Evolutionary conservation across 1,140 invertebrate genomes (phyloP), one percentile per base, ranked within the genome.

Genomic region (Drosophila ogumai): DNA sequence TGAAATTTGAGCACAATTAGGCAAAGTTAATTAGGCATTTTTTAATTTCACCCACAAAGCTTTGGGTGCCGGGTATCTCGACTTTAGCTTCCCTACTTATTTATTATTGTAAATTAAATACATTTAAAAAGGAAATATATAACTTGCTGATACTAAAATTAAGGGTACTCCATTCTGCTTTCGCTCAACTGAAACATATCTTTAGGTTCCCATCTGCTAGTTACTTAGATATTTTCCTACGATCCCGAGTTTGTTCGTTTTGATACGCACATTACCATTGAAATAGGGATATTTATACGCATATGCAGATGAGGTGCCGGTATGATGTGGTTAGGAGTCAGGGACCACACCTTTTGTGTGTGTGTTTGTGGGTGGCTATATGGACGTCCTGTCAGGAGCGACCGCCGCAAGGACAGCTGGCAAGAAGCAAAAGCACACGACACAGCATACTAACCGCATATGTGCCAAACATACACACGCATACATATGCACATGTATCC

Each of bases 241-340:
- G 0, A 13, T 1, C 15, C 22, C 1, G 7, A 13, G 31, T 17
- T 9, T 22, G 13, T 60, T 15, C 9, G 19, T 52, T 60, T 36
- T 17, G 31, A 52, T 52, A 32, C 44, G 44, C 46, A 54, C 13
- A 12, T 36, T n/a, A 32, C 28, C 15, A 32, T 32, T 13, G 28
- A 34, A 17, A 34, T 28, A 3, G 15, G 8, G 9, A 38, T 63
- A 47, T 61, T 25, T 17, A n/a, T 65, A 19, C 15, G 13, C 7
- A 25, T 25, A 52, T 28, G 31, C 19, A 17, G 38, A 66, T 50
- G 46, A 34, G 40, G 12, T 25, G 10, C 32, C 50, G 36, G 36
- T 22, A 44, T 49, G 65, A 58, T 69, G 67, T 52, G 69, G 67
- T 73, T 40, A 72, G 67, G 36, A 60, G 67, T 28, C 36, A 44